Base-by-base conservation (phyloP, 2,888 invertebrate genomes). In the Netelia virgata region DNA sequence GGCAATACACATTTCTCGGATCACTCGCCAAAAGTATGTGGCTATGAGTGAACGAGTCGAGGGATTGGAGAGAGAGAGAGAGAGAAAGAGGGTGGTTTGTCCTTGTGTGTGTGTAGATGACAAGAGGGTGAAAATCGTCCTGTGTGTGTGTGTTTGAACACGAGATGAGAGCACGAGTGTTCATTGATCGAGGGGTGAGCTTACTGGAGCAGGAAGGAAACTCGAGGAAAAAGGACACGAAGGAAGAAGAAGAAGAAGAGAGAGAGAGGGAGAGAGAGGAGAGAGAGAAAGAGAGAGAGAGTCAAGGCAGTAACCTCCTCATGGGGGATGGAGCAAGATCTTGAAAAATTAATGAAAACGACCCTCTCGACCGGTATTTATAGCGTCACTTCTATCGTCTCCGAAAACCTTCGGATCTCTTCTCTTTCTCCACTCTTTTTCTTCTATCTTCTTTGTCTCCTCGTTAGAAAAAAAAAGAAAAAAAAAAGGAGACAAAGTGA, bases 1-100 rank as follows among this genome's bases (percentile, higher is more conserved):
- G 86, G 86, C 86, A 88, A 88, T 87, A 88, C 86, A 87, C 86
- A 76, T 83, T 87, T 88, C 87, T 75, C 84, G 85, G 85, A 88
- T 88, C 86, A 84, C 84, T 88, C 86, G 85, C 80, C 87, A 87
- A 86, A 86, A 85, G 86, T 86, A 18, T 18, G 72, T 70, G 63
- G 23, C 59, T 10, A 14, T 41, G 50, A 74, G 66, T 55, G 16
- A 28, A 47, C 73, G 43, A 64, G 8, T 36, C 69, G 79, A 74
- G 72, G 72, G 23, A 43, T 43, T 43, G 85, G 76, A 84, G 80
- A 82, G 18, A 69, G 55, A 41, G 20, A 41, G 59, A n/a, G 14
- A 18, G 66, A 11, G 66, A 11, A 14, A 41, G 84, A 69, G 74
- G 83, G 77, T 36, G 18, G 55, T 1, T 57, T 16, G 66, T 10